Percentiles rank a stretch among this genome's conserved stretches.
Evolutionary conservation across 2,888 invertebrate species (phyloP).

Genomic region (Trypoxylon attenuatum): DNA sequence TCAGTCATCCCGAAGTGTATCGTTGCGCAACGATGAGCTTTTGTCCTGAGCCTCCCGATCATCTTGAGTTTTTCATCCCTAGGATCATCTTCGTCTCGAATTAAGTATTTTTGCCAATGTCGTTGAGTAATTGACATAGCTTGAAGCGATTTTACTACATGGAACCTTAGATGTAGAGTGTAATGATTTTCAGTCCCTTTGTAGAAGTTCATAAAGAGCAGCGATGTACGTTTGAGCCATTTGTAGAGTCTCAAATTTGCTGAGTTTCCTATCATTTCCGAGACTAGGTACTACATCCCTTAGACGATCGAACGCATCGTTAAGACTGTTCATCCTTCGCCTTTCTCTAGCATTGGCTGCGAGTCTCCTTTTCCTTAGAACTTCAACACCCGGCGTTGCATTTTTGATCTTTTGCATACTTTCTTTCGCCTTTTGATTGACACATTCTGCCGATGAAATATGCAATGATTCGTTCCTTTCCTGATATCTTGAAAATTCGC

Average conservation of each 20-base stretch:
- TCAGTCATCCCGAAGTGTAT: too few species aligned
- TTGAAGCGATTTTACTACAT: not conserved
- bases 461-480: conserved; percentile 30
- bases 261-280: conserved; percentile 82
- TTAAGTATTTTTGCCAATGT: too few species aligned
- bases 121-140: not conserved
- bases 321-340: conserved; percentile 83
- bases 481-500: conserved; percentile 49
- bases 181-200: conserved; percentile 59
- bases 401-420: conserved; percentile 61
- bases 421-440: conserved; percentile 53
- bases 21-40: too few species aligned
- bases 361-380: conserved; percentile 80
- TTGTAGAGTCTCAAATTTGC: conserved; percentile 85
- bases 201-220: conserved; percentile 80
- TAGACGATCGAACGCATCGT: conserved; percentile 83
- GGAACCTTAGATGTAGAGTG: not conserved
- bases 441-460: conserved; percentile 39
- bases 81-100: too few species aligned
- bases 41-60: not conserved
- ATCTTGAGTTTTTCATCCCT: too few species aligned
- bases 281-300: conserved; percentile 83
- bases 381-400: conserved; percentile 70
- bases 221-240: conserved; percentile 87
- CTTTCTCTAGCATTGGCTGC: conserved; percentile 86